Conservation (phyloP, 2,888 invertebrate genomes). For the Cryptophagus acutangulus region DNA sequence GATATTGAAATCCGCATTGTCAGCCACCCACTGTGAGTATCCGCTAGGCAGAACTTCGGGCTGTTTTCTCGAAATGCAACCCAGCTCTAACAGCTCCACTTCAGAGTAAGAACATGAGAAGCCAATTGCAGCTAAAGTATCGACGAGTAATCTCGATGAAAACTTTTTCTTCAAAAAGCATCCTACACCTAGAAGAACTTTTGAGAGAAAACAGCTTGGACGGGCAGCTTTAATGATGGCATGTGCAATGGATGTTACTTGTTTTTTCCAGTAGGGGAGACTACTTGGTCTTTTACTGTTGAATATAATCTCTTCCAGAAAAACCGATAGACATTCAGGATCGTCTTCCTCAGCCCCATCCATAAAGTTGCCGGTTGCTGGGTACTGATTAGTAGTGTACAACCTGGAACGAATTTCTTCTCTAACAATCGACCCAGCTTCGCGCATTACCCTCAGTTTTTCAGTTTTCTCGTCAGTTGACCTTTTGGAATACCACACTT, state of each 20-base stretch:
- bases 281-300: constrained; percentile 8
- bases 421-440: constrained; percentile 24
- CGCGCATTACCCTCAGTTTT: constrained; percentile 19
- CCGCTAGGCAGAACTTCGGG: too few relatives aligned
- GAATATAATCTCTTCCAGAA: constrained; percentile 10
- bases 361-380: too few relatives aligned
- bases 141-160: constrained; percentile 24
- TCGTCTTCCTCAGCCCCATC: too few relatives aligned
- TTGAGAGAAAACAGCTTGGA: constrained; percentile 23
- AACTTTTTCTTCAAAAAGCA: constrained; percentile 26
- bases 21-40: constrained; percentile 20
- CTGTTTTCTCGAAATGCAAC: constrained; percentile 24
- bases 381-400: constrained; percentile 19
- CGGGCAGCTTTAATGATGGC: constrained; percentile 19
- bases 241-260: constrained; percentile 16
- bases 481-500: constrained; percentile 8
- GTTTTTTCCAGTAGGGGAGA: constrained; percentile 6
- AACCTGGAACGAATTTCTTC: constrained; percentile 19
- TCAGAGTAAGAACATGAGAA: too few relatives aligned
- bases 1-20: constrained; percentile 24
- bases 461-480: constrained; percentile 15
- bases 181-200: constrained; percentile 16
- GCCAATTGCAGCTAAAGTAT: constrained; percentile 22
- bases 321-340: background rate
- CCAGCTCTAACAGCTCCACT: too few relatives aligned